phyloP scores from a whole-genome alignment of 2,888 invertebrate genomes.

The Apotomis turbidana region DNA sequence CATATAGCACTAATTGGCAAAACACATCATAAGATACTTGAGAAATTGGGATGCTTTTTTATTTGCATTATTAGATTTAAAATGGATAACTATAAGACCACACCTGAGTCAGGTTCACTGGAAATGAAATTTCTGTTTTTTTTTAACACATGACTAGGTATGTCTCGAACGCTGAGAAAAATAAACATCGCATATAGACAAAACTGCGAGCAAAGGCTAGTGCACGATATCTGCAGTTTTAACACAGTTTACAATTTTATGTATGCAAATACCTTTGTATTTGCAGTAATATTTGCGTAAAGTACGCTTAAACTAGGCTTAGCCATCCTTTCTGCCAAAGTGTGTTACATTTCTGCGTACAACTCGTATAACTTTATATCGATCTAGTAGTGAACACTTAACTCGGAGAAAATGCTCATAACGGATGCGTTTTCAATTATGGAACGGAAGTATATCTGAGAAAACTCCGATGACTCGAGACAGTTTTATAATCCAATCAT shows the following conservation, averaged over 20 bases:
- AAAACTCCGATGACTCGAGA: constrained; percentile 46
- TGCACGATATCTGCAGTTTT: constrained; percentile 7
- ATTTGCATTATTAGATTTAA: no score
- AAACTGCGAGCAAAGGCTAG: background rate
- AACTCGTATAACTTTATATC: constrained; percentile 12
- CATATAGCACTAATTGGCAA: no score
- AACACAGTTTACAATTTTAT: constrained; percentile 4
- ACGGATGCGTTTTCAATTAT: constrained; percentile 65
- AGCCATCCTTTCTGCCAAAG: constrained; percentile 3
- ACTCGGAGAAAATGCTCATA: constrained; percentile 51
- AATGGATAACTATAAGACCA: no score
- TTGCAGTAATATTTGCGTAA: background rate
- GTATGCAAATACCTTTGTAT: constrained; percentile 6
- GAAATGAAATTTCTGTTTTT: no score
- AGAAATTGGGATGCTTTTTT: no score
- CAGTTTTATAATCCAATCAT: constrained; percentile 43
- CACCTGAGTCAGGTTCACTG: no score
- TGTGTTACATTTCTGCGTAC: constrained; percentile 18
- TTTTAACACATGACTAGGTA: no score
- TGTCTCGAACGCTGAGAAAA: no score
- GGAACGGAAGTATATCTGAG: constrained; percentile 54
- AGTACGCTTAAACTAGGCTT: constrained; percentile 16
- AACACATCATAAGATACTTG: no score
- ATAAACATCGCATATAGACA: background rate
- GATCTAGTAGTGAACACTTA: constrained; percentile 14